Evolutionary conservation across 2,888 invertebrate species (phyloP).

Genomic region (Oxytorus armatus): DNA sequence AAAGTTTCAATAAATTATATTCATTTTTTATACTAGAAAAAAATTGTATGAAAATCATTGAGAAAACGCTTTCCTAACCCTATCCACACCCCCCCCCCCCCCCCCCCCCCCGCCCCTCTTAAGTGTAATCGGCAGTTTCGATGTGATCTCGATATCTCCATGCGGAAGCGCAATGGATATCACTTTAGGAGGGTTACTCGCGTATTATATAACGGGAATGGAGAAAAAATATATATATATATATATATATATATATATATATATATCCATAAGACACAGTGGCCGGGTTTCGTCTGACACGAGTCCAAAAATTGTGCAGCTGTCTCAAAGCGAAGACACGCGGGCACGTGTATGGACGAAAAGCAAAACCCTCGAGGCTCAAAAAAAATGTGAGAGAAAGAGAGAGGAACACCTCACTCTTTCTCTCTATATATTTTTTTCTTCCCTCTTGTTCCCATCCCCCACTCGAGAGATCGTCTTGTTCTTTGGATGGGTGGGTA

Average conservation of each 20-base stretch:
- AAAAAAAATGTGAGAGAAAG: too few relatives aligned
- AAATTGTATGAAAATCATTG: too few relatives aligned
- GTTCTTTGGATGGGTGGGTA: conserved; percentile 55
- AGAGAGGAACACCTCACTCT: too few relatives aligned
- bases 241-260: background rate
- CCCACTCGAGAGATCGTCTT: conserved; percentile 50
- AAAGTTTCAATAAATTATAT: too few relatives aligned
- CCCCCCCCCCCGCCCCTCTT: too few relatives aligned
- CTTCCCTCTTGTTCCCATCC: conserved; percentile 21
- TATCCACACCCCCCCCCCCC: too few relatives aligned
- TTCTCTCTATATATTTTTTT: background rate
- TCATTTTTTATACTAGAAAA: too few relatives aligned
- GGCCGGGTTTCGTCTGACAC: conserved; percentile 28
- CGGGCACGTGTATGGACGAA: conserved; percentile 75
- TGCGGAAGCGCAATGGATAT: conserved; percentile 61
- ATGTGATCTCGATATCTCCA: conserved; percentile 38
- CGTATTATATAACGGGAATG: conserved; percentile 49
- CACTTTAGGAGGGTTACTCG: conserved; percentile 59
- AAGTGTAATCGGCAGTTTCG: conserved; percentile 42
- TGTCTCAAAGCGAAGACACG: conserved; percentile 68
- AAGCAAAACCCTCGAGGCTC: conserved; percentile 44
- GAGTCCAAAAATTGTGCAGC: conserved; percentile 74
- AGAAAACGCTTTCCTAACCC: too few relatives aligned
- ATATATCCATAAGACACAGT: conserved; percentile 1
- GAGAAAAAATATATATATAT: conserved; percentile 35